Evolutionary conservation across 2,113 vertebrate genomes (phyloP), one percentile per base, ranked within the genome.

Genomic region (Catharus fuscescens): DNA sequence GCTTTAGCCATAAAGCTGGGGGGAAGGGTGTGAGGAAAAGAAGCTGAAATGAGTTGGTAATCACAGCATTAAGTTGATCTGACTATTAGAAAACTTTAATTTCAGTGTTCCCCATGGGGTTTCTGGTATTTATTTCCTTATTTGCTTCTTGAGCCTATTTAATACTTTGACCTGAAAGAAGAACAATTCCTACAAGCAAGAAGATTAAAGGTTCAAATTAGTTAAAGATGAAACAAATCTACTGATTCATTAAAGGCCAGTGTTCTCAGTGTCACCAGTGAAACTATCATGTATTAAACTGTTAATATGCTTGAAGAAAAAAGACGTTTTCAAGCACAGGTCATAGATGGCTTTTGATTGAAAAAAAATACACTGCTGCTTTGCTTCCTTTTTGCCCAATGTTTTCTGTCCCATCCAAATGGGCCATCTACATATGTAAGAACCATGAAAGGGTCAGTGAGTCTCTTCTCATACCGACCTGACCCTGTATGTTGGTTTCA

Each of bases 131-230:
- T 92, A 86, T 95, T 90, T 96, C 78, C 71, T 90, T 91, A 88
- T 92, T 95, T 96, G 74, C 69, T 96, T 92, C 80, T 94, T 83
- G 53, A 97, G 82, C 77, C 83, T 90, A 64, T 81, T 92, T 93
- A 97, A 97, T 95, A 81, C 89, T 95, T 94, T 79, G 88, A 94
- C 92, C 67, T 93, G 82, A 90, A 94, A 36, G 67, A 90, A 93
- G 74, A 95, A 77, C 40, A 88, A 47, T 90, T 93, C 38, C 14
- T 73, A 92, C 52, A 86, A 73, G 67, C 50, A 89, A 85, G 47
- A 88, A 70, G 81, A 93, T 90, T 95, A 94, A 82, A 88, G 67
- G 76, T 91, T 86, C 72, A 90, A 73, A 90, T 88, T 86, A 90
- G 90, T 92, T 95, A 92, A 95, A 94, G 44, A 86, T 48, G 48